phyloP scores from a whole-genome alignment of 37 sponge, comb jelly and placozoan genomes.

The Spongilla lacustris region DNA sequence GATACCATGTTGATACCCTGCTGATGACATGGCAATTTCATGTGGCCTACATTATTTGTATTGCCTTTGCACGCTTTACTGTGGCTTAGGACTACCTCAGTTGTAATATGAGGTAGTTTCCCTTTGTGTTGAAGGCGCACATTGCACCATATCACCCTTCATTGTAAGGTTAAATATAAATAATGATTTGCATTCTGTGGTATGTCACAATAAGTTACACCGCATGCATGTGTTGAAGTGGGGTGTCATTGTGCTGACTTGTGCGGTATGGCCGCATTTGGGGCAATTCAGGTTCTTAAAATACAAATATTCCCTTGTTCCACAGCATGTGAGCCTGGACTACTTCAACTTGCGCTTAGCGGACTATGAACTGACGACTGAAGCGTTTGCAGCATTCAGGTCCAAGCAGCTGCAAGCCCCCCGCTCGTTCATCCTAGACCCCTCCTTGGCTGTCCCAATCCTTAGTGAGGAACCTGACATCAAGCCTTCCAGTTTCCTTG shows the following conservation, averaged over 20 bases:
- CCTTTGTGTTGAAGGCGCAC: neutral
- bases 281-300: neutral
- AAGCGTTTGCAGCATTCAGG: conserved; percentile 78
- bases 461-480: neutral
- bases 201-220: no score
- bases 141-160: no score
- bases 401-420: conserved; percentile 81
- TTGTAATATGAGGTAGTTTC: neutral
- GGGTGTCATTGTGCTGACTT: no score
- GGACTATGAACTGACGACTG: conserved; percentile 70
- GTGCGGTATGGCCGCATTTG: no score
- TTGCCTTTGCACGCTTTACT: neutral
- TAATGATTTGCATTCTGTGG: no score
- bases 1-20: neutral
- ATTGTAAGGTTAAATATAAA: no score
- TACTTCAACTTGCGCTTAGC: conserved; percentile 72
- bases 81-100: neutral
- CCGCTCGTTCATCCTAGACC: conserved; percentile 56
- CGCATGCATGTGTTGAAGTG: no score
- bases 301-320: no score
- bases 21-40: conserved; percentile 37
- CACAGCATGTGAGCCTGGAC: conserved; percentile 65
- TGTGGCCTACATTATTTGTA: conserved; percentile 27
- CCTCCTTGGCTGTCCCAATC: neutral
- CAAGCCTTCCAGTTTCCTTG: neutral